A percentile compares a stretch with the other conserved stretches of the same genome.
These are phyloP conservation scores for Riparia riparia DNA, from an alignment of 2,113 vertebrate genomes.

Conservation along the genomic window DNA sequence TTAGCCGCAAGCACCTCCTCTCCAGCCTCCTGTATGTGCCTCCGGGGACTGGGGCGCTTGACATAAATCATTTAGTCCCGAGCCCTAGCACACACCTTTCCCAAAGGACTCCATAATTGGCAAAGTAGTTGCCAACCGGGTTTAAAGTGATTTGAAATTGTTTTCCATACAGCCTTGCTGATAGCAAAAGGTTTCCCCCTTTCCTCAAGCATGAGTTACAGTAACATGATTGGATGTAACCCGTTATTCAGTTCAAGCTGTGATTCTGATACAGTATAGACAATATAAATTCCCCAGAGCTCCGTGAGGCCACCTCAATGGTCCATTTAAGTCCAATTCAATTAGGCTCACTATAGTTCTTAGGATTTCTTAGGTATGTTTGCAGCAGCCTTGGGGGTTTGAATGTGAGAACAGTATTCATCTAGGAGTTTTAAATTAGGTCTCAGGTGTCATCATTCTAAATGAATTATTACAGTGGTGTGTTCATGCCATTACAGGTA, in stretches of 20 bases:
- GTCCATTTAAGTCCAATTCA: constrained; percentile 87
- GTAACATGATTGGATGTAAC: constrained; percentile 87
- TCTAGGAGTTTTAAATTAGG: constrained; percentile 87
- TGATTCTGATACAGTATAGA: constrained; percentile 86
- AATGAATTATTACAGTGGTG: constrained; percentile 85
- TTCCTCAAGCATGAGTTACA: constrained; percentile 84
- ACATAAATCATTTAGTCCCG: constrained; percentile 86
- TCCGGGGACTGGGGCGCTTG: constrained; percentile 77
- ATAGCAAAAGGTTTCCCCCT: constrained; percentile 84
- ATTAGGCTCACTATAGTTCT: constrained; percentile 86
- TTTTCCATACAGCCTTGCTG: constrained; percentile 84
- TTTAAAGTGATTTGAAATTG: constrained; percentile 88
- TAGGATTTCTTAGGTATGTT: constrained; percentile 82
- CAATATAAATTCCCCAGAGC: constrained; percentile 84
- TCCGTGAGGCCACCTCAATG: constrained; percentile 82
- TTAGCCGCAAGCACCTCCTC: constrained; percentile 81
- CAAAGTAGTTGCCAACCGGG: constrained; percentile 85
- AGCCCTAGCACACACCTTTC: constrained; percentile 80
- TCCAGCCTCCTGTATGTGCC: constrained; percentile 70
- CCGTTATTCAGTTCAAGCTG: constrained; percentile 85
- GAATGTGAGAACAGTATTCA: constrained; percentile 84
- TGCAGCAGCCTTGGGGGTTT: constrained; percentile 82
- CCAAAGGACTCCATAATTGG: constrained; percentile 83
- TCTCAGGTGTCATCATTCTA: constrained; percentile 86
- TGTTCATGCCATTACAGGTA: constrained; percentile 80